Conservation (phyloP, 2,888 invertebrate species). For the Adelognathus sp. region DNA sequence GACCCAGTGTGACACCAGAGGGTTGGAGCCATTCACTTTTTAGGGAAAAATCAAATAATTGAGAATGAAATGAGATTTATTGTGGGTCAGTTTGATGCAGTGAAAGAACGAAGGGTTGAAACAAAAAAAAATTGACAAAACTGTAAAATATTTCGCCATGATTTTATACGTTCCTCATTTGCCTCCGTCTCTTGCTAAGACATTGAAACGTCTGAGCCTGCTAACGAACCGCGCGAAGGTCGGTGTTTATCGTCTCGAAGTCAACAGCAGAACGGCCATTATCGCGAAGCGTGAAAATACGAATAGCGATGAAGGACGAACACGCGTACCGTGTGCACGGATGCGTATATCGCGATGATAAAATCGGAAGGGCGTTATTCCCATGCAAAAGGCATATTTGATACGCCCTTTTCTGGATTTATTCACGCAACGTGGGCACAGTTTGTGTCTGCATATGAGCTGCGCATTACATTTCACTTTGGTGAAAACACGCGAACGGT, state of each 20-base stretch:
- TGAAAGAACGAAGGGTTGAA: too few species aligned
- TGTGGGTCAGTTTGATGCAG: too few species aligned
- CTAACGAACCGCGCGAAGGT: neutral
- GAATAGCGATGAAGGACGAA: constrained; percentile 9
- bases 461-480: constrained; percentile 49
- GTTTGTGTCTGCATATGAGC: constrained; percentile 4
- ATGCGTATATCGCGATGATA: too few species aligned
- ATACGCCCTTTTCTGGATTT: too few species aligned
- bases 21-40: too few species aligned
- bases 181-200: neutral
- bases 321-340: neutral
- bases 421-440: neutral
- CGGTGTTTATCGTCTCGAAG: neutral
- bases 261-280: constrained; percentile 19
- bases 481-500: constrained; percentile 52
- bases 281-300: constrained; percentile 32
- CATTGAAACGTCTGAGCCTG: neutral
- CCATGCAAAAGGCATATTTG: too few species aligned
- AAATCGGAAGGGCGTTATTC: too few species aligned
- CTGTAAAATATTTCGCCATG: constrained; percentile 7
- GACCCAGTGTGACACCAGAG: too few species aligned
- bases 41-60: too few species aligned
- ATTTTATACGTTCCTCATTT: constrained; percentile 9
- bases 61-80: too few species aligned
- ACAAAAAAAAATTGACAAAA: constrained; percentile 10